A percentile compares a stretch with the other conserved stretches of the same genome.
phyloP scores from a whole-genome alignment of 2,888 invertebrate genomes.

The Chalcosyrphus nemorum region DNA sequence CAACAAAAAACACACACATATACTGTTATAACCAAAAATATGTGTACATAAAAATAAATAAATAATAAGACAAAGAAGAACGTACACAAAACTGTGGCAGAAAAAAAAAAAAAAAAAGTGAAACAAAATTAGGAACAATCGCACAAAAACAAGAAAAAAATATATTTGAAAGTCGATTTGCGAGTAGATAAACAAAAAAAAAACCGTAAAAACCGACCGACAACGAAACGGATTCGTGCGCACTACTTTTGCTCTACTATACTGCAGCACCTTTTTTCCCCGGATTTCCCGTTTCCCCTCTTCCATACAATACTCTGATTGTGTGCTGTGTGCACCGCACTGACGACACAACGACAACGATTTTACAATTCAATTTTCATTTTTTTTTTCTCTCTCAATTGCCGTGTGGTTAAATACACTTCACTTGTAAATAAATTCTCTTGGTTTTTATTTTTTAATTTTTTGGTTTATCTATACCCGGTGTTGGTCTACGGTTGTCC shows the following conservation, averaged over 20 bases:
- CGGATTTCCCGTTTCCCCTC: constrained; percentile 34
- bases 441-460: neutral
- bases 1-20: constrained; percentile 38
- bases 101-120: neutral
- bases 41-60: constrained; percentile 23
- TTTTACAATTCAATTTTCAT: constrained; percentile 55
- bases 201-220: constrained; percentile 55
- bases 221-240: constrained; percentile 64
- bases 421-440: constrained; percentile 36
- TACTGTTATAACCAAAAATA: constrained; percentile 42
- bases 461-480: constrained; percentile 30
- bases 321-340: constrained; percentile 40
- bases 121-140: constrained; percentile 48
- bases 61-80: constrained; percentile 39
- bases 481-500: constrained; percentile 40
- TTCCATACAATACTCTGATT: constrained; percentile 7
- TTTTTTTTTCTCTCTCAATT: constrained; percentile 37
- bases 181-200: constrained; percentile 45
- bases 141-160: constrained; percentile 28
- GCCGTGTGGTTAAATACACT: constrained; percentile 38
- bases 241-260: constrained; percentile 66
- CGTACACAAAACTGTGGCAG: constrained; percentile 26
- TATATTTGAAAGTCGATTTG: constrained; percentile 29
- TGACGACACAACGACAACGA: constrained; percentile 54
- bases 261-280: constrained; percentile 50